Evolutionary conservation across 2,888 invertebrate species (phyloP), one percentile per base, ranked within the genome.

Genomic region (Nasonia oneida): DNA sequence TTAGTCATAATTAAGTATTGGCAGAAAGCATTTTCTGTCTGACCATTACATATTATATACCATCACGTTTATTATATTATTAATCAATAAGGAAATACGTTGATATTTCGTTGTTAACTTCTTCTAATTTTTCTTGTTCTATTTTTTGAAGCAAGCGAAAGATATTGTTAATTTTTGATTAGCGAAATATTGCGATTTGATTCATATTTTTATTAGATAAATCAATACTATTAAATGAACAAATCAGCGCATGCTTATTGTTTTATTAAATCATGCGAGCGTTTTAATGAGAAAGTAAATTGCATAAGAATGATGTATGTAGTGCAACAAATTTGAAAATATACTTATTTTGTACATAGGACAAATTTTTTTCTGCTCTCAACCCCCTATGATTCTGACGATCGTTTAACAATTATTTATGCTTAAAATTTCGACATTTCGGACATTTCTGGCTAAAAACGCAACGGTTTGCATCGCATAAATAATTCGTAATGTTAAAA

Each of bases 161-260:
- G 29, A 83, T 67, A 78, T 77, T 78, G 74, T 78, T 81, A 70
- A 77, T 77, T 57, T 86, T 78, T 78, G 15, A 33, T 50, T 81
- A 42, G 81, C 74, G 47, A 70, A 84, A 71, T 70, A 78, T 80
- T 76, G 71, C 76, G 57, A 86, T 81, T 83, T 23, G 90, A 90
- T 92, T 92, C 91, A 89, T 92, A 92, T 92, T 92, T 92, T 92
- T 92, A 92, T 91, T 90, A 92, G 8, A 91, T 91, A 92, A 92
- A 92, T 89, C 88, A 88, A 90, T 81, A 50, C 80, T 70, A 85
- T 85, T 83, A 12, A 85, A 79, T 81, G 50, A 78, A 75, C 37
- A 67, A 79, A 47, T 57, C 23, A 39, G 23, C 1, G 6, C 37
- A 14, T 75, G 29, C 10, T 15, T 79, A 50, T 86, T 84, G 67